A percentile compares a stretch with the other conserved stretches of the same genome.
phyloP scores from a whole-genome alignment of 2,888 invertebrate genomes.

The Folsomia manolachei region DNA sequence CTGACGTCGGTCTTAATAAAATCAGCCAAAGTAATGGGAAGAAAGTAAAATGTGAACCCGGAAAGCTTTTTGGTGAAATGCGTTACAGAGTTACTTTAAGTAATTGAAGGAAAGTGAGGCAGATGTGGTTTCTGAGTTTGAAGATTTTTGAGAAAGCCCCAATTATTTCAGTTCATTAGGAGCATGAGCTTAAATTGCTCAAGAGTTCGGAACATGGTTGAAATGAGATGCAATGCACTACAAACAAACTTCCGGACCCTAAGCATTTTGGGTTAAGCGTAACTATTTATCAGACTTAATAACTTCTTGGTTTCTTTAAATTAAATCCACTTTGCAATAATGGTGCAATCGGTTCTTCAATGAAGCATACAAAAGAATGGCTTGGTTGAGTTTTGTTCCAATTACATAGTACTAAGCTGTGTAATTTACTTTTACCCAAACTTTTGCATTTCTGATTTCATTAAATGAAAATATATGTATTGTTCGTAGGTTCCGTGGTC shows the following conservation, averaged over 20 bases:
- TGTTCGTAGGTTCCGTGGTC: constrained; percentile 68
- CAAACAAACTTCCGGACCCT: not conserved
- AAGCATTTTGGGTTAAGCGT: not conserved
- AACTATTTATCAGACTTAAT: not conserved
- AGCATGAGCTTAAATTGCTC: too few relatives aligned
- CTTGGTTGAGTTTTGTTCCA: too few relatives aligned
- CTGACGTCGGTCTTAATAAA: too few relatives aligned
- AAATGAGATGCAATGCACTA: not conserved
- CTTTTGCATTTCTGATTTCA: too few relatives aligned
- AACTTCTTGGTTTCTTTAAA: not conserved
- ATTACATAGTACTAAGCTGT: too few relatives aligned
- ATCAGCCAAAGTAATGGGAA: too few relatives aligned
- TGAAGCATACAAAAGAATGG: too few relatives aligned
- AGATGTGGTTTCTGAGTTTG: not conserved
- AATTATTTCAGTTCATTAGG: not conserved
- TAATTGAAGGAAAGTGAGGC: not conserved
- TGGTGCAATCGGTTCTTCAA: too few relatives aligned
- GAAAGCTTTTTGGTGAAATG: not conserved
- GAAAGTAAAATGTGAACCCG: not conserved
- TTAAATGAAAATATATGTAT: too few relatives aligned
- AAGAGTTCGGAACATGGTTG: too few relatives aligned
- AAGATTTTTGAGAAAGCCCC: not conserved
- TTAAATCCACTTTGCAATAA: not conserved
- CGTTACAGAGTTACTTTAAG: not conserved
- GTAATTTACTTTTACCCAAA: too few relatives aligned